These are phyloP conservation scores for Galeopterus variegatus DNA, from an alignment of 2,113 vertebrate genomes.

Conservation along the genomic window DNA sequence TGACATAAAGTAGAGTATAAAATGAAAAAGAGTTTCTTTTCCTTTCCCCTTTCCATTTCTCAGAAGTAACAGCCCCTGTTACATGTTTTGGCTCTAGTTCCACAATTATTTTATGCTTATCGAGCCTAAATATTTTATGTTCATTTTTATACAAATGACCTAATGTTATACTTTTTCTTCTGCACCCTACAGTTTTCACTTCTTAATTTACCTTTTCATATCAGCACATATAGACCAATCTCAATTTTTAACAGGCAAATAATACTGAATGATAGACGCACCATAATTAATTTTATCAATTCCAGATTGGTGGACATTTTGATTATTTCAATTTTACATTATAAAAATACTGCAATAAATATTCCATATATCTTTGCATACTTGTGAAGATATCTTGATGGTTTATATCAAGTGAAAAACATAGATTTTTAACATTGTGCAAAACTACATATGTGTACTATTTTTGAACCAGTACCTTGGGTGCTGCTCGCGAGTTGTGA, in stretches of 20 bases:
- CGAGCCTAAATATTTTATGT: constrained; percentile 25
- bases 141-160: not conserved
- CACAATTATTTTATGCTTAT: constrained; percentile 26
- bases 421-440: not conserved
- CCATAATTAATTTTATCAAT: not conserved
- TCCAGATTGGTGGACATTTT: not conserved
- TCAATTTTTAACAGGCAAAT: not conserved
- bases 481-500: not conserved
- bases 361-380: constrained; percentile 5
- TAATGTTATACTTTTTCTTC: constrained; percentile 1
- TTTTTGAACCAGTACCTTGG: not conserved
- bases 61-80: not conserved
- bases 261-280: not conserved
- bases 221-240: not conserved
- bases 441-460: not conserved
- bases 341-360: not conserved
- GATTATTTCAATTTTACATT: not conserved
- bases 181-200: not conserved
- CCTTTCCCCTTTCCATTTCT: not conserved
- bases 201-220: constrained; percentile 43
- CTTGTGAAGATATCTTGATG: not conserved
- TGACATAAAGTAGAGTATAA: not conserved
- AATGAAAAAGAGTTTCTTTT: not conserved
- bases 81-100: not conserved
- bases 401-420: not conserved